Base-by-base conservation (phyloP, 2,888 invertebrate species). In the Cephonodes hylas region DNA sequence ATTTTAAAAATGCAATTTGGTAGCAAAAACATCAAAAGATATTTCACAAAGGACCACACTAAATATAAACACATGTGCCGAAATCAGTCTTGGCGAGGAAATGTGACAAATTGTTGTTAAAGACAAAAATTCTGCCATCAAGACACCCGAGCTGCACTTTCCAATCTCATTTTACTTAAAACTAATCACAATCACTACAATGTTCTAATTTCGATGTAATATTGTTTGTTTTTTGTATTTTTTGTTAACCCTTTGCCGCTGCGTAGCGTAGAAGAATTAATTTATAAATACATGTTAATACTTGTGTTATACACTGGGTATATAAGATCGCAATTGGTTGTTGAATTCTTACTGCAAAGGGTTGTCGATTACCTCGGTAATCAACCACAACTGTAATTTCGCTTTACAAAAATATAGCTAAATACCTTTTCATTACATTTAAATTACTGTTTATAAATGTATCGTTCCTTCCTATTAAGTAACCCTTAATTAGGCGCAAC, bases 11-110 rank as follows among this genome's bases (percentile, higher is more conserved):
- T 8, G 10, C 3, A 8, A 3, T 18, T 18, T 53, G 53, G 18
- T 20, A 53, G 31, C 18, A 53, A 53, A 31, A 3, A 53, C 10
- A 8, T 4, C 8, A 13, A 53, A 15, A 38, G 38, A 53, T 31
- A 3, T 31, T 3, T 27, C 15, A 53, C 31, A 53, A 18, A 38
- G 38, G n/a, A n/a, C n/a, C 38, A 53, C 31, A 44, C 18, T 27
- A 6, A 18, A 8, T 18, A 53, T 27, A n/a, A 15, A 53, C 27
- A 53, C 5, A 31, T 18, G 8, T 31, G 31, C 10, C 53, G 31
- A 53, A 31, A 53, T 53, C 53, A 53, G 53, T 53, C 53, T 53
- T 53, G 53, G 38, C 38, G 38, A 38, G 38, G 31, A 53, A 53
- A 53, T 53, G 20, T 53, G 27, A 31, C 27, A 31, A 18, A 27